Percentiles rank a stretch among this genome's conserved stretches.
These are phyloP conservation scores for Drosophila mettleri DNA, from an alignment of 2,888 invertebrate species.

Conservation along the genomic window DNA sequence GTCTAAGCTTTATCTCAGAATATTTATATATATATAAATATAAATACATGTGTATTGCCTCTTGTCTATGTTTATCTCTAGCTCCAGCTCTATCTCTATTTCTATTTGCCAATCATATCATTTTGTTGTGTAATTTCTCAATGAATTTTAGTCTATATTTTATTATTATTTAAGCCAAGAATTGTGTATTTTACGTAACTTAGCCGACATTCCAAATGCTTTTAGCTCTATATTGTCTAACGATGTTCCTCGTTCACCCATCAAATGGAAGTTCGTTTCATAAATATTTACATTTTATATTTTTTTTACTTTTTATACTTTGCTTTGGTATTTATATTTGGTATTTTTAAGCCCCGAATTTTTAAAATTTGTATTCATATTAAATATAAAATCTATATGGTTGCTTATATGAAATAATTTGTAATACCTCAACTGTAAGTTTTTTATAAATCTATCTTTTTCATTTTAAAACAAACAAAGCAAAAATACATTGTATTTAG, in stretches of 20 bases:
- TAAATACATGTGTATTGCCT: constrained; percentile 32
- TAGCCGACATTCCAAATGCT: constrained; percentile 25
- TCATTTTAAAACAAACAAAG: constrained; percentile 10
- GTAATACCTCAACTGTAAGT: constrained; percentile 36
- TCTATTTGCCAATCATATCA: constrained; percentile 26
- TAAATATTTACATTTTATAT: constrained; percentile 12
- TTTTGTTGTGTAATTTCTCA: constrained; percentile 14
- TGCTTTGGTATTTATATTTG: constrained; percentile 40
- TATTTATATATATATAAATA: constrained; percentile 8
- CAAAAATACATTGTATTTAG: constrained; percentile 3
- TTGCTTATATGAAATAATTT: constrained; percentile 13
- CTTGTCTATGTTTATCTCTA: constrained; percentile 48
- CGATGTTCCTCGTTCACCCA: constrained; percentile 51
- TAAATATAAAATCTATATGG: background rate
- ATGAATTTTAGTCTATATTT: constrained; percentile 9
- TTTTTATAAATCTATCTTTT: constrained; percentile 11
- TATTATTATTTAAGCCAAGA: constrained; percentile 27
- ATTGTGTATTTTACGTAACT: constrained; percentile 22
- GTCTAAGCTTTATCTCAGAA: constrained; percentile 33
- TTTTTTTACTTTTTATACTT: constrained; percentile 8
- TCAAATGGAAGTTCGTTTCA: constrained; percentile 36
- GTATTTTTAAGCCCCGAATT: constrained; percentile 23
- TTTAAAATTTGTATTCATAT: background rate
- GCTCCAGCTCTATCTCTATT: constrained; percentile 28
- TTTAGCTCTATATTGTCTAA: constrained; percentile 37